These are phyloP conservation scores for Zygaena filipendulae DNA, from an alignment of 2,888 invertebrate species.

Conservation along the genomic window DNA sequence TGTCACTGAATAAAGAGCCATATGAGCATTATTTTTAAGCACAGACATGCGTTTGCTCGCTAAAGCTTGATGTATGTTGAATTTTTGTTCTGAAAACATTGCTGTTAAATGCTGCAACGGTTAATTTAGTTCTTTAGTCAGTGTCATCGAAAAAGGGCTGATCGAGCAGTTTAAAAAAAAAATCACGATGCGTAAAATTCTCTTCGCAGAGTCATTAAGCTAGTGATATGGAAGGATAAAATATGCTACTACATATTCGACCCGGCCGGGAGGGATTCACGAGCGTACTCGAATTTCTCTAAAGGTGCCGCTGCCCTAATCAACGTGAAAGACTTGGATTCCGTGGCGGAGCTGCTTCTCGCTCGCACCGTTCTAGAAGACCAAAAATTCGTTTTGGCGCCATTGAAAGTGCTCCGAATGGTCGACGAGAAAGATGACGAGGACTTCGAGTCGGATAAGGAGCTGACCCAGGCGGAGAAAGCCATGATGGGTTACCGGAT, in stretches of 20 bases:
- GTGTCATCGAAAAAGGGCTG: no score
- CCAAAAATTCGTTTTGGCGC: conserved; percentile 55
- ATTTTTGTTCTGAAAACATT: no score
- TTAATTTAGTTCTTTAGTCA: no score
- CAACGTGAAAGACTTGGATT: conserved; percentile 59
- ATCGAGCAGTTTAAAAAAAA: no score
- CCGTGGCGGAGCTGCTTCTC: conserved; percentile 59
- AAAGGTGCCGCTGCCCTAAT: conserved; percentile 67
- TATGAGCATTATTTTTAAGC: no score
- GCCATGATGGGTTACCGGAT: conserved; percentile 67
- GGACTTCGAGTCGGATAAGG: conserved; percentile 56
- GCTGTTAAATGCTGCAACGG: no score
- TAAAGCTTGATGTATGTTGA: no score
- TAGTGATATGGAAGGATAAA: conserved; percentile 70
- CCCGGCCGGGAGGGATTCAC: conserved; percentile 65
- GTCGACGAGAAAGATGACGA: conserved; percentile 47
- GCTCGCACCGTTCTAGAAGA: conserved; percentile 55
- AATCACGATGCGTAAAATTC: no score
- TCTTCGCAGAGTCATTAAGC: conserved; percentile 46
- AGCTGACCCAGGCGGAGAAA: conserved; percentile 53
- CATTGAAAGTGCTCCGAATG: conserved; percentile 58
- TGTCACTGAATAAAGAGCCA: no score
- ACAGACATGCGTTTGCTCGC: no score
- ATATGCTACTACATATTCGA: conserved; percentile 73
- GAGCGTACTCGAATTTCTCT: conserved; percentile 54